phyloP scores from a whole-genome alignment of 2,888 invertebrate genomes.

The Epistrophe grossulariae region DNA sequence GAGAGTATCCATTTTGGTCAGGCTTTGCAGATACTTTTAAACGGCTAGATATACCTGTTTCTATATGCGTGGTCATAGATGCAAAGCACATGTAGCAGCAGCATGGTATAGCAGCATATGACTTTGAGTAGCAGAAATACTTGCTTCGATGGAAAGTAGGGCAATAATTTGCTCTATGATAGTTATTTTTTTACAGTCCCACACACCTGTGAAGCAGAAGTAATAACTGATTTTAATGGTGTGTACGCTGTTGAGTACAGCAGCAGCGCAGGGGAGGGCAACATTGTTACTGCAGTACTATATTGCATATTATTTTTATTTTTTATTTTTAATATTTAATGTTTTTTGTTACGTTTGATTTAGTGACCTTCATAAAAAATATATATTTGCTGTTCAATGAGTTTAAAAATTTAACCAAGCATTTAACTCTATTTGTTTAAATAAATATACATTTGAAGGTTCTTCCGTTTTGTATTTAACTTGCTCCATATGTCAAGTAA shows the following conservation, averaged over 20 bases:
- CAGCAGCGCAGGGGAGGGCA: constrained; percentile 3
- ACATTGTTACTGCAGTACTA: neutral
- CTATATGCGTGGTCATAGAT: constrained; percentile 9
- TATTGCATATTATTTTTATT: neutral
- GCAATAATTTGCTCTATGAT: constrained; percentile 51
- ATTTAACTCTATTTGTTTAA: neutral
- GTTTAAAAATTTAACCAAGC: neutral
- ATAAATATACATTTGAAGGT: neutral
- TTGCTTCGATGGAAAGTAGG: constrained; percentile 55
- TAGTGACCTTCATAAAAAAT: constrained; percentile 23
- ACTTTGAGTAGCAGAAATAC: constrained; percentile 47
- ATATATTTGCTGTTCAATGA: neutral
- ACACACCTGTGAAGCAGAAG: constrained; percentile 36
- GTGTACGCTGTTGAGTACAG: neutral
- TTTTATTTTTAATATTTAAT: neutral
- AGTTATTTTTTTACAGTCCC: constrained; percentile 8
- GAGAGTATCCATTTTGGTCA: constrained; percentile 5
- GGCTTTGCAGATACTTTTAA: constrained; percentile 5
- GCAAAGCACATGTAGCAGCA: constrained; percentile 20
- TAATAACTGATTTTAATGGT: neutral
- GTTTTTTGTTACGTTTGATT: neutral
- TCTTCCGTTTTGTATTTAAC: neutral
- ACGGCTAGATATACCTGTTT: constrained; percentile 54
- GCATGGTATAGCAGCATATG: constrained; percentile 22
- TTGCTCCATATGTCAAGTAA: neutral